Evolutionary conservation across 2,888 invertebrate genomes (phyloP), one percentile per base, ranked within the genome.

Genomic region (Amaurobius ferox): DNA sequence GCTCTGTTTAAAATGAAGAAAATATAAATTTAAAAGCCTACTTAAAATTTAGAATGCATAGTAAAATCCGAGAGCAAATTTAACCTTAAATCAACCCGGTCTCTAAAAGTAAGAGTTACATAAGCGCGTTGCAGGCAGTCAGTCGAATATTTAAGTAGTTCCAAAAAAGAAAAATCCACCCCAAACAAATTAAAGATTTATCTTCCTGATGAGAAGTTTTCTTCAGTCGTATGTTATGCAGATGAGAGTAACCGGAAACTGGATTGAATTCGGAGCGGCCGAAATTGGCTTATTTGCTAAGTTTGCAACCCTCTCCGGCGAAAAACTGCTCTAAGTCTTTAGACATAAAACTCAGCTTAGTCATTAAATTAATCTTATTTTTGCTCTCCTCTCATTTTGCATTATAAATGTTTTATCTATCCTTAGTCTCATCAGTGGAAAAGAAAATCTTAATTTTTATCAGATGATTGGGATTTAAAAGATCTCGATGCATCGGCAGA

Each of bases 171-270:
- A 70, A 70, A 44, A 44, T n/a, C 30, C 44, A 55, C 44, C 23
- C 74, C 30, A 62, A 77, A 48, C 48, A 77, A 77, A 77, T 77
- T 77, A 77, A 77, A 77, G 76, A 77, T 77, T 77, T 67, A 55
- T 77, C 28, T 67, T 48, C n/a, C 48, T 66, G 29, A 40, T 19
- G 64, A 77, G 29, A 44, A 29, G 16, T 70, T 44, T 70, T 44
- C 44, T 62, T 19, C 64, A n/a, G 40, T 55, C 30, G 3, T 35
- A 9, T 62, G 74, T 40, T 74, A 64, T 40, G 74, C 64, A 64
- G 74, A 74, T 64, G 64, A 40, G 39, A 48, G 62, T 64, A 74
- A 62, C 44, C 40, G 40, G 32, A 29, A 64, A 64, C 72, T 40
- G 70, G 71, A 72, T 72, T 72, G 55, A 30, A 64, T 64, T 30